phyloP scores from a whole-genome alignment of 2,888 invertebrate genomes.

The Megastigmus dorsalis region DNA sequence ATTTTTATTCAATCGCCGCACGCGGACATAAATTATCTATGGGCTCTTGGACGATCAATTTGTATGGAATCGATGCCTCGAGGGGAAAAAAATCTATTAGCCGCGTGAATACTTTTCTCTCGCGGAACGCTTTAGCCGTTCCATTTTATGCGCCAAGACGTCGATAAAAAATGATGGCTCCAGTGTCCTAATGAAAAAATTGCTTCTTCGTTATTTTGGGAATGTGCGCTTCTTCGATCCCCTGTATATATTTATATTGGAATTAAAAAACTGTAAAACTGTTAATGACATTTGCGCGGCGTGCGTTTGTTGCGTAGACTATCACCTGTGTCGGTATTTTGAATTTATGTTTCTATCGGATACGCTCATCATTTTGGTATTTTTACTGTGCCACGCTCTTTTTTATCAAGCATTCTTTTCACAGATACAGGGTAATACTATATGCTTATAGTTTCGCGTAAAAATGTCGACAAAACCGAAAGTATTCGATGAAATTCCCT shows the following conservation, averaged over 20 bases:
- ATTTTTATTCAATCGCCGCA: slow-evolving; percentile 37
- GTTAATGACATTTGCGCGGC: not conserved
- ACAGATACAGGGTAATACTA: no score
- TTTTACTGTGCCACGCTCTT: no score
- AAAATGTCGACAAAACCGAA: no score
- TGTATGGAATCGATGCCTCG: slow-evolving; percentile 27
- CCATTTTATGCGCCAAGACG: not conserved
- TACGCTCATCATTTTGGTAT: no score
- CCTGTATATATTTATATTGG: not conserved
- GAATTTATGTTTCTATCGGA: no score
- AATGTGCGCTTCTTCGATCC: not conserved
- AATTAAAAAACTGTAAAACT: slow-evolving; percentile 6
- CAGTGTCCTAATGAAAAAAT: slow-evolving; percentile 7
- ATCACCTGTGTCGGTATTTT: not conserved
- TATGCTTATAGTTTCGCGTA: no score
- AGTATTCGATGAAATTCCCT: no score
- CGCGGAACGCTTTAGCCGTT: not conserved
- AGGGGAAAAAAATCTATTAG: slow-evolving; percentile 44
- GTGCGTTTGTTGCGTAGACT: not conserved
- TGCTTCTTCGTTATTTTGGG: not conserved
- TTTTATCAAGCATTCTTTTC: not conserved
- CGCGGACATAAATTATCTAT: slow-evolving; percentile 41
- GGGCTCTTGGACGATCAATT: slow-evolving; percentile 37
- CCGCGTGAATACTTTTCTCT: not conserved
- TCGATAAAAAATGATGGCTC: slow-evolving; percentile 20